These are phyloP conservation scores for Anoplopoma fimbria DNA, from an alignment of 2,113 vertebrate species.

Conservation along the genomic window DNA sequence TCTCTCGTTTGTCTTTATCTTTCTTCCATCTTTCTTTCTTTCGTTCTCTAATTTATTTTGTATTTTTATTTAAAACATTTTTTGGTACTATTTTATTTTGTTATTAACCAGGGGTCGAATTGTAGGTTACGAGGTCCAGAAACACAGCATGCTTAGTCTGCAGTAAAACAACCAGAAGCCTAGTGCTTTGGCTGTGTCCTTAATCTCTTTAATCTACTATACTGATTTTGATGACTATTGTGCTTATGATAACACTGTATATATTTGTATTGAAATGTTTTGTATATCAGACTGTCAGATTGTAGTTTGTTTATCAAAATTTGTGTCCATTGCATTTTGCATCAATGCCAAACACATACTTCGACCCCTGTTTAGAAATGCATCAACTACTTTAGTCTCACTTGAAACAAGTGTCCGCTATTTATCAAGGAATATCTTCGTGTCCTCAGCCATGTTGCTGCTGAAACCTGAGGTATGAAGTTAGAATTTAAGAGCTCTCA, in stretches of 20 bases:
- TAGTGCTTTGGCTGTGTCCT: constrained; percentile 38
- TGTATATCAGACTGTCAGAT: constrained; percentile 34
- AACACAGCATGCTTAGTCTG: constrained; percentile 74
- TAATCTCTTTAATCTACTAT: constrained; percentile 40
- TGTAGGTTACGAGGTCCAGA: constrained; percentile 76
- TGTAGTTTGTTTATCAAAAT: constrained; percentile 35
- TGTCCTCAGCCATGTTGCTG: constrained; percentile 63
- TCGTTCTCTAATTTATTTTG: constrained; percentile 17
- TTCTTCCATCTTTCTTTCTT: constrained; percentile 59
- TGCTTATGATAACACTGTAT: constrained; percentile 6
- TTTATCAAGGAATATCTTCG: constrained; percentile 23
- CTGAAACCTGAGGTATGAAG: constrained; percentile 54
- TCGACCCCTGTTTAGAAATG: constrained; percentile 82
- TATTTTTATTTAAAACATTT: neutral
- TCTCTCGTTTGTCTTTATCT: constrained; percentile 65
- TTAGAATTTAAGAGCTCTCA: constrained; percentile 51
- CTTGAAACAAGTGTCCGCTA: constrained; percentile 54
- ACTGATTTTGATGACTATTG: constrained; percentile 30
- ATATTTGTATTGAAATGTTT: constrained; percentile 32
- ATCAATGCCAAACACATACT: constrained; percentile 51
- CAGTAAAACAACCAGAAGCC: constrained; percentile 49
- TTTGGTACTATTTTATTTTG: constrained; percentile 40
- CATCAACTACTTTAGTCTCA: constrained; percentile 61
- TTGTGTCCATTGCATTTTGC: constrained; percentile 45
- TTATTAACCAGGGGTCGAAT: constrained; percentile 85